Conservation (phyloP, 2,797 vertebrate species). For the Artibeus jamaicensis region DNA sequence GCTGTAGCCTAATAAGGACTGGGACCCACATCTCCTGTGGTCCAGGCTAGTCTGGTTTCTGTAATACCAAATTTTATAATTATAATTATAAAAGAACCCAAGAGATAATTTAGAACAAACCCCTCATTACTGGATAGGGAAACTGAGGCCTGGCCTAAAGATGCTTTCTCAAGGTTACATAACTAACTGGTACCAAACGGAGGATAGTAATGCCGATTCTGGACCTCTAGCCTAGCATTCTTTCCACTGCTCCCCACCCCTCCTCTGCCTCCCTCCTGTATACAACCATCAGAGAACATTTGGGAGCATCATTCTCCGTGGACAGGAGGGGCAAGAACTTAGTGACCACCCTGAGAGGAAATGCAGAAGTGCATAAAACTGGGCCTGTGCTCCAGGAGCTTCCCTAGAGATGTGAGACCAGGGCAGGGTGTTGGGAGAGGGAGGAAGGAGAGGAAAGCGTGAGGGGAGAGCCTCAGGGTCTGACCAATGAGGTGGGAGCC, state of each 20-base stretch:
- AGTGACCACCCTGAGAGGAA: not conserved
- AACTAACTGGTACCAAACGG: not conserved
- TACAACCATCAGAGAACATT: not conserved
- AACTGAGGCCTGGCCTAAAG: conserved; percentile 57
- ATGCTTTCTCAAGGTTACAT: conserved; percentile 30
- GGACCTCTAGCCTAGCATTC: not conserved
- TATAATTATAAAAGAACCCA: not conserved
- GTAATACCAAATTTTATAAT: conserved; percentile 38
- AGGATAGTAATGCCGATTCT: not conserved
- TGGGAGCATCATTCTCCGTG: not conserved
- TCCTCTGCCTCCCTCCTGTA: not conserved
- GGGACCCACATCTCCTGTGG: not conserved
- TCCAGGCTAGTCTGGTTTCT: conserved; percentile 23
- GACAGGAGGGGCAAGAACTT: not conserved
- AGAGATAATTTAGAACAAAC: conserved; percentile 43
- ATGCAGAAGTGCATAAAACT: not conserved
- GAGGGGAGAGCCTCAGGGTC: not conserved
- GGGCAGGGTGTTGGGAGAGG: not conserved
- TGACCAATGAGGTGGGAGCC: not conserved
- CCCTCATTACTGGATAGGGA: conserved; percentile 42
- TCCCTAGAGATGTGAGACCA: not conserved
- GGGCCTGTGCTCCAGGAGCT: not conserved
- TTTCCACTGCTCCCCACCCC: not conserved
- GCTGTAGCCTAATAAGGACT: not conserved
- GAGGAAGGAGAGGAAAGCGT: not conserved